Base-by-base conservation (phyloP, 2,113 vertebrate genomes). In the Smithornis capensis region DNA sequence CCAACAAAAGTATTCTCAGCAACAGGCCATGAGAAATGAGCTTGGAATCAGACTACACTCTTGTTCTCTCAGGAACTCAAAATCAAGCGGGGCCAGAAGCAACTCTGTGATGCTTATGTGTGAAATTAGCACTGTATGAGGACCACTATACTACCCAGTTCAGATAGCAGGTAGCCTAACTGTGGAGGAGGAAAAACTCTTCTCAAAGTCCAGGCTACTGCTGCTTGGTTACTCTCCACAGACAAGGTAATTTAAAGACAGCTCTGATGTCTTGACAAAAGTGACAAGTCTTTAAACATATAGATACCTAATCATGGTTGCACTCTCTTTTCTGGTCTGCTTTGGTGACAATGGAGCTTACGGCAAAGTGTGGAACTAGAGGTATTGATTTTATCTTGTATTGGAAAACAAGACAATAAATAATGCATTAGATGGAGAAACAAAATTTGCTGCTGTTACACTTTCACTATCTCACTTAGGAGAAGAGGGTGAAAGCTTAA, bases 301-400 rank as follows among this genome's bases (percentile, higher is more conserved):
- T 0, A 64, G 9, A 9, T 67, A 16, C 4, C 3, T 15, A 31
- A 11, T 11, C 1, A 4, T 22, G 10, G 5, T 25, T 31, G 9
- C 4, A 45, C 15, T 19, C 3, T 27, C 3, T 62, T 83, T 62
- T 15, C 33, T 65, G 10, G 7, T 56, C 11, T 68, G 18, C 14
- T 56, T 55, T 68, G 19, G 24, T 82, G 31, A 9, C 7, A 29
- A 13, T 15, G n/a, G 16, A 50, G 7, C 14, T 73, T 47, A 37
- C 11, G 14, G 3, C 10, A 56, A 56, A 56, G 7, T 28, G 29
- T 33, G 21, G 42, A 71, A 35, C 2, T 28, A 28, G 24, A 84
- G 18, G 3, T 60, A 18, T 7, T 29, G 15, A 38, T 87, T 73
- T 71, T 50, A 35, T 68, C 8, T 38, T 86, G 50, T n/a, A 5